Evolutionary conservation across 2,888 invertebrate species (phyloP), one percentile per base, ranked within the genome.

Genomic region (Polydrusus cervinus): DNA sequence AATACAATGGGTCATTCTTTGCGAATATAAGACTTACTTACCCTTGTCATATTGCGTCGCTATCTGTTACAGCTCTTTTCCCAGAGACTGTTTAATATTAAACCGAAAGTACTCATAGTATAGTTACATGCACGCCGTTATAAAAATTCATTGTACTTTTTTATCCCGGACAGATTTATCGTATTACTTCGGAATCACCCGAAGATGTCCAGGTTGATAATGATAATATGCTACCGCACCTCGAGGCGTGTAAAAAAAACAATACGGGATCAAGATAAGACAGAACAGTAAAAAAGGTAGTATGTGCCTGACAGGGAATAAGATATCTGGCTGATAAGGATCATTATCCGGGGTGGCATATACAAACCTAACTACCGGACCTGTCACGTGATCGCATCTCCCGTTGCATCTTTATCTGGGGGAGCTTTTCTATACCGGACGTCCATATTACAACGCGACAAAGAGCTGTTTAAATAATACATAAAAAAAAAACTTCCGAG

Each of bases 321-420:
- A 77, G 76, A 77, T 77, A 77, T 75, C 77, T 72, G 72, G 75
- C 72, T 75, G 77, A 78, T 78, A 78, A 69, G 70, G 66, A 78
- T 78, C 77, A 73, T 78, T 75, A 78, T 75, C 77, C 75, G 72
- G 77, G 77, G 77, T 78, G 77, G 77, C 70, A 75, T 71, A 73
- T 57, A 70, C 49, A 66, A 55, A 65, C 66, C 55, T 47, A 68
- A 76, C 76, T 76, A 76, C 73, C 40, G 68, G 61, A 74, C 62
- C 74, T 77, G 77, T 77, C 77, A 77, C 74, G 65, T 53, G 68
- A 66, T 18, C 62, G 55, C 57, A 71, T 75, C 62, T 68, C 11
- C 45, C 45, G 61, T 34, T 67, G 67, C 62, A 75, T 71, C 75
- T 75, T 71, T 67, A 75, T 75, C 64, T 75, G 45, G 38, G 51